Evolutionary conservation across 2,888 invertebrate species (phyloP).

Genomic region (Deladenus siricidicola): DNA sequence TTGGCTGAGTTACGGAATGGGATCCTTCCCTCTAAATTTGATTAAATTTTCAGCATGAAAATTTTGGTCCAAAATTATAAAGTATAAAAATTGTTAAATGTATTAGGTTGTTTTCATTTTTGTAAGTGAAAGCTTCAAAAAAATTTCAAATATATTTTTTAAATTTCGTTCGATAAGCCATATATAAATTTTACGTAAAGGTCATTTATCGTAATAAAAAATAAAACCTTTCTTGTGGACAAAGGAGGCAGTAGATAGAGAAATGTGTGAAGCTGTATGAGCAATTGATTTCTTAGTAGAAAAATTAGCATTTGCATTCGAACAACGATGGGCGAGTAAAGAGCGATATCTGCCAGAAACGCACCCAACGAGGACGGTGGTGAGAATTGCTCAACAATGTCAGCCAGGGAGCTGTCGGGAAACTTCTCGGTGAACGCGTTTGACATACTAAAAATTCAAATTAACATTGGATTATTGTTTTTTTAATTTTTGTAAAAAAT

Average conservation of each 20-base stretch:
- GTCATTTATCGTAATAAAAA: too few relatives aligned
- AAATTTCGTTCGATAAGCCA: too few relatives aligned
- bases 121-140: too few relatives aligned
- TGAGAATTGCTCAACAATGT: conserved; percentile 18
- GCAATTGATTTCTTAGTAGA: conserved; percentile 42
- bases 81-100: too few relatives aligned
- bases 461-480: conserved; percentile 8
- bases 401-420: conserved; percentile 11
- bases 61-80: too few relatives aligned
- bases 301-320: conserved; percentile 26
- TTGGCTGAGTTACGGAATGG: too few relatives aligned
- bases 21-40: too few relatives aligned
- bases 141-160: too few relatives aligned
- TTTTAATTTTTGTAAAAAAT: too few relatives aligned
- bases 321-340: conserved; percentile 19
- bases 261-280: conserved; percentile 44
- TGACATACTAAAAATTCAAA: conserved; percentile 6
- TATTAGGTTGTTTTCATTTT: too few relatives aligned
- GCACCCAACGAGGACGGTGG: conserved; percentile 19
- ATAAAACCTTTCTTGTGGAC: background rate
- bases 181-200: too few relatives aligned
- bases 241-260: conserved; percentile 25
- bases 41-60: too few relatives aligned
- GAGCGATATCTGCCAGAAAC: conserved; percentile 15
- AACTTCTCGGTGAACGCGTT: conserved; percentile 11